Conservation (phyloP, 2,888 invertebrate species). For the Lamellibrachia columna region DNA sequence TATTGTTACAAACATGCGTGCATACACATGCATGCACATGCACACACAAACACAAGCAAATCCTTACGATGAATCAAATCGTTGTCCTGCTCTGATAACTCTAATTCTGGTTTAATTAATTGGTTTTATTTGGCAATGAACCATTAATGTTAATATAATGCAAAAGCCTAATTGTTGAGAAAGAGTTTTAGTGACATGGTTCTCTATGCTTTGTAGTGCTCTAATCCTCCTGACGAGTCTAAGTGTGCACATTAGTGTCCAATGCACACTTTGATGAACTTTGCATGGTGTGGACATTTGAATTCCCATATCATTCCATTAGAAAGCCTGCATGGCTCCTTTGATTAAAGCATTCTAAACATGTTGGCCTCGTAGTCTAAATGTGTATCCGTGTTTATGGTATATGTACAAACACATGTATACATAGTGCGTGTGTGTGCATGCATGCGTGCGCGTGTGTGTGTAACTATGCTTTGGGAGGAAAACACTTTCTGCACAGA, state of each 20-base stretch:
- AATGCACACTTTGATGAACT: no score
- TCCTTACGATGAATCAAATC: background rate
- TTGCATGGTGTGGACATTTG: no score
- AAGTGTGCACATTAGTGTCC: no score
- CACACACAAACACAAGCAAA: background rate
- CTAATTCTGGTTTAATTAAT: background rate
- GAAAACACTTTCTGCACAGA: no score
- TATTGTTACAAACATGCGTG: background rate
- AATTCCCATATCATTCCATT: no score
- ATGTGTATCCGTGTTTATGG: background rate
- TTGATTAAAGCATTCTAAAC: no score
- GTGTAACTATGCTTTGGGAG: no score
- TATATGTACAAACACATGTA: background rate
- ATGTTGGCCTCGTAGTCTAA: no score
- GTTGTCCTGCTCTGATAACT: background rate
- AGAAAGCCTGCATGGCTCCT: no score
- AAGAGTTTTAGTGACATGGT: background rate
- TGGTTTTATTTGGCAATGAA: background rate
- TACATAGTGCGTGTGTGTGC: background rate
- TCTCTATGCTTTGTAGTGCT: no score
- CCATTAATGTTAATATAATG: background rate
- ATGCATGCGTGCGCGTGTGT: background rate
- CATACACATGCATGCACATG: no score
- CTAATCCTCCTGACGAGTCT: no score
- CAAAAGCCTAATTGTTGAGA: background rate